Base-by-base conservation (phyloP, 2,888 invertebrate genomes). In the Callinectes sapidus region DNA sequence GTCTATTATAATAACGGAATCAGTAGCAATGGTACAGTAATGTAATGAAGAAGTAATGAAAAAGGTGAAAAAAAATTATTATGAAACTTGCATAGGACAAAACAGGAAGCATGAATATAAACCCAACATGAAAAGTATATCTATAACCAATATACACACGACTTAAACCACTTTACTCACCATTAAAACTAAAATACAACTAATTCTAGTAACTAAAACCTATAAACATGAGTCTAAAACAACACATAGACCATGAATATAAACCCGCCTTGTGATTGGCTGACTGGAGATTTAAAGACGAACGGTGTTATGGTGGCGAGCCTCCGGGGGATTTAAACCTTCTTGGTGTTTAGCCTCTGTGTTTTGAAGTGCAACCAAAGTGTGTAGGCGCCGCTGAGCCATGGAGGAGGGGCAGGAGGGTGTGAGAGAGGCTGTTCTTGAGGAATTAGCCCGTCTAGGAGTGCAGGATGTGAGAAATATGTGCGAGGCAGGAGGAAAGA, bases 331-430 rank as follows among this genome's bases (percentile, higher is more conserved):
- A 71, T 71, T 71, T 71, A 71, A 71, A 71, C 71, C 13, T 71
- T 28, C n/a, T 10, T 71, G 28, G 71, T 71, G 71, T 23, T 28
- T 71, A 10, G n/a, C 10, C 10, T 71, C n/a, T 3, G n/a, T 71
- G n/a, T 28, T 71, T n/a, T 28, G 28, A 71, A 1, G 13, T 71
- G 10, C 71, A 28, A 28, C 28, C 3, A n/a, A 28, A 71, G 71
- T 71, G 28, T n/a, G 28, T 81, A n/a, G 32, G 1, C 81, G 14
- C 13, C 14, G 16, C 16, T 71, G 10, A 81, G 14, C 35, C 39
- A 91, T 92, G 92, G 92, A 89, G 55, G 92, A 89, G n/a, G 92
- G 85, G 23, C 88, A 66, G 42, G 92, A 89, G 77, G 85, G 88
- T 18, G 23, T 92, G 89, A 89, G 42, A 77, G 92, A 92, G n/a